These are phyloP conservation scores for Timema podura DNA, from an alignment of 2,888 invertebrate species.

Conservation along the genomic window DNA sequence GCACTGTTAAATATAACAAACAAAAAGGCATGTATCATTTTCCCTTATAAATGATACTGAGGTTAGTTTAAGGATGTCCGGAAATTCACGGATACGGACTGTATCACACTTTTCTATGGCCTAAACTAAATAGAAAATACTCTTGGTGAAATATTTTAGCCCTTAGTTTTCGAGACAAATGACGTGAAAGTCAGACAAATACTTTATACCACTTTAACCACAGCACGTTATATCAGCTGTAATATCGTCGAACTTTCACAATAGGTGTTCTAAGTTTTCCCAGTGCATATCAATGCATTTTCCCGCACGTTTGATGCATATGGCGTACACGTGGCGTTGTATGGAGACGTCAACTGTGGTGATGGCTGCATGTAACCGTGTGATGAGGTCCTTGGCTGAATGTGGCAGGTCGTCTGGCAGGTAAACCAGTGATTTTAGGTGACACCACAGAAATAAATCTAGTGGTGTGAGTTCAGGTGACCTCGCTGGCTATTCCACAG, in stretches of 20 bases:
- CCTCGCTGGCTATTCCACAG: slow-evolving; percentile 10
- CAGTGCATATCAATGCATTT: background rate
- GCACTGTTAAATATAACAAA: no score
- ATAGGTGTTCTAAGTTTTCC: background rate
- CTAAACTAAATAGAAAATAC: no score
- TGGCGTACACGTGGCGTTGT: background rate
- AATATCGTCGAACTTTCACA: background rate
- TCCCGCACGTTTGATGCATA: background rate
- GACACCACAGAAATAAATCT: background rate
- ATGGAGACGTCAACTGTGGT: background rate
- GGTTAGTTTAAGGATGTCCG: no score
- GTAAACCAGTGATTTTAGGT: background rate
- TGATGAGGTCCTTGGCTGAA: background rate
- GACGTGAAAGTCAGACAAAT: no score
- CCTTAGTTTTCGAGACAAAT: no score
- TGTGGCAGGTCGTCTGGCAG: background rate
- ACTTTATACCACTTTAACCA: no score
- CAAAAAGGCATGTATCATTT: no score
- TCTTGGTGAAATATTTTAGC: no score
- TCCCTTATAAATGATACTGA: no score
- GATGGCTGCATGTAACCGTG: slow-evolving; percentile 3
- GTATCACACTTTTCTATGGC: no score
- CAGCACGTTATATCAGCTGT: background rate
- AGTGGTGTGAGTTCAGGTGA: slow-evolving; percentile 4
- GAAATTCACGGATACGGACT: no score